Evolutionary conservation across 2,888 invertebrate genomes (phyloP).

Genomic region (Pammene fasciana): DNA sequence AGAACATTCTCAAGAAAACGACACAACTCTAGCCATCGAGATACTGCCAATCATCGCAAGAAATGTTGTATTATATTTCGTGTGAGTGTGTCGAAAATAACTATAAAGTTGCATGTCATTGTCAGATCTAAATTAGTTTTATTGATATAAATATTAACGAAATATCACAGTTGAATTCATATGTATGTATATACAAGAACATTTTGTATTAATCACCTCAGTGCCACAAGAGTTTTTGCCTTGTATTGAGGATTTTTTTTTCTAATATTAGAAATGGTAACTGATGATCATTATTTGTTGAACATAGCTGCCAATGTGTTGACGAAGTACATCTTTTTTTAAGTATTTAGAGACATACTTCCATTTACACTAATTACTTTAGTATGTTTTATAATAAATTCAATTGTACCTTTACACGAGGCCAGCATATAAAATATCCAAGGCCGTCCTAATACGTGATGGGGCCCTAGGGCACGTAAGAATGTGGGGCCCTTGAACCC

Average conservation of each 20-base stretch:
- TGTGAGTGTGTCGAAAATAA: constrained; percentile 22
- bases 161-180: neutral
- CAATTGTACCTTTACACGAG: neutral
- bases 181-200: neutral
- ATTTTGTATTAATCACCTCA: neutral
- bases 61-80: constrained; percentile 15
- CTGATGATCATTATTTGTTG: neutral
- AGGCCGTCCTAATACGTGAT: too few relatives aligned
- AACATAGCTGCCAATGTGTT: neutral
- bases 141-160: constrained; percentile 2
- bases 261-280: neutral
- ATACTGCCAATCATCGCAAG: constrained; percentile 23
- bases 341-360: neutral
- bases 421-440: too few relatives aligned
- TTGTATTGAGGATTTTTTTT: constrained; percentile 2
- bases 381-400: neutral
- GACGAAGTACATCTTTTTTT: too few relatives aligned
- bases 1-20: too few relatives aligned
- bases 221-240: constrained; percentile 5
- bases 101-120: constrained; percentile 15
- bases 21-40: constrained; percentile 16
- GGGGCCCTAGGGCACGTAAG: too few relatives aligned
- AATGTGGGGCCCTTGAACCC: too few relatives aligned
- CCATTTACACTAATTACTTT: neutral
- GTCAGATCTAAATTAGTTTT: neutral